These are phyloP conservation scores for Cyclargus thomasi DNA, from an alignment of 1,140 invertebrate species.

Conservation along the genomic window DNA sequence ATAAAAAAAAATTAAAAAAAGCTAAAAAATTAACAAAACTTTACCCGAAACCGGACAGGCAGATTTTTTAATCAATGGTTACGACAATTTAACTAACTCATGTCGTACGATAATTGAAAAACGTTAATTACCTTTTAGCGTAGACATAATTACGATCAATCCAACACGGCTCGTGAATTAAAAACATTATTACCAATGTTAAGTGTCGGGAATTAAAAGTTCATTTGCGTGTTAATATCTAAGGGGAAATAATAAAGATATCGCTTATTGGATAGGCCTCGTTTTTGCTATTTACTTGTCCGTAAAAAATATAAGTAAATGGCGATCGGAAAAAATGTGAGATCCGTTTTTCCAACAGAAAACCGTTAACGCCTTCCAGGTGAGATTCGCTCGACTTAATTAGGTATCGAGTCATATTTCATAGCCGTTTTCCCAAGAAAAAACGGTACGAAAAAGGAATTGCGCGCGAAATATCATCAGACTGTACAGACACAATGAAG, in stretches of 20 bases:
- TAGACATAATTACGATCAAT: not conserved
- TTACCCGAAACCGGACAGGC: too few species aligned
- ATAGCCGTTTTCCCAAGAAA: constrained; percentile 38
- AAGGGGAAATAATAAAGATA: not conserved
- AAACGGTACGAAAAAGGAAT: constrained; percentile 48
- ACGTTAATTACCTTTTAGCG: not conserved
- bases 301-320: constrained; percentile 12
- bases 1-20: not conserved
- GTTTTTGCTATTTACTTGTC: not conserved
- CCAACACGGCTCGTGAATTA: not conserved
- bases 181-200: not conserved
- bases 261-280: not conserved
- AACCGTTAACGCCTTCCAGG: constrained; percentile 31
- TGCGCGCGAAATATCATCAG: constrained; percentile 51
- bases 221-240: not conserved
- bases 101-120: not conserved
- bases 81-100: too few species aligned
- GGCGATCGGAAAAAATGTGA: constrained; percentile 20
- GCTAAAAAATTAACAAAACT: too few species aligned
- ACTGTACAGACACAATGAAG: constrained; percentile 46
- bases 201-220: not conserved
- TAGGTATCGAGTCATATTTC: constrained; percentile 36
- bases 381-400: constrained; percentile 37
- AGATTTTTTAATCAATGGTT: too few species aligned
- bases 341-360: constrained; percentile 19